Percentiles rank a stretch among this genome's conserved stretches.
Evolutionary conservation across 2,888 invertebrate species (phyloP).

Genomic region (Apoda limacodes): DNA sequence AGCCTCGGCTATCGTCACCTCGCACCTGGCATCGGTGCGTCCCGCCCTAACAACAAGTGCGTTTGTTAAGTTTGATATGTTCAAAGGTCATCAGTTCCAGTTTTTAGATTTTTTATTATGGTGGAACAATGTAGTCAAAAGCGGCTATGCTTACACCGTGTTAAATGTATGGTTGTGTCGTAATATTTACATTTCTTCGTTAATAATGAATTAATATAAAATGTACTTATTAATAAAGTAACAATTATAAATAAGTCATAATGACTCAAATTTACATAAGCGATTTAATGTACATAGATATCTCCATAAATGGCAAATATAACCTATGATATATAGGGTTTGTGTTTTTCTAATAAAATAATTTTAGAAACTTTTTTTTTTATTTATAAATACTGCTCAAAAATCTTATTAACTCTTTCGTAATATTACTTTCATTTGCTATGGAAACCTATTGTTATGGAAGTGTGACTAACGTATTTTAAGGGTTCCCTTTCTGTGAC

Average conservation of each 20-base stretch:
- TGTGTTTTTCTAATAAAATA: slow-evolving; percentile 66
- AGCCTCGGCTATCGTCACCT: slow-evolving; percentile 20
- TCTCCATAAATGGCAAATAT: slow-evolving; percentile 34
- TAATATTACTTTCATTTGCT: too few relatives aligned
- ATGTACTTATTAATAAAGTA: slow-evolving; percentile 52
- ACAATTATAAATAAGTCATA: slow-evolving; percentile 53
- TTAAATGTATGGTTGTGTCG: slow-evolving; percentile 71
- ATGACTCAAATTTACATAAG: slow-evolving; percentile 51
- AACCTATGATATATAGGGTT: slow-evolving; percentile 38
- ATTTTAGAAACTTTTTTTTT: slow-evolving; percentile 30
- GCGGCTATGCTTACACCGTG: slow-evolving; percentile 47
- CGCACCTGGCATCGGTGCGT: slow-evolving; percentile 22
- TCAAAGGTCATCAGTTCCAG: slow-evolving; percentile 62
- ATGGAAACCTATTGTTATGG: too few relatives aligned
- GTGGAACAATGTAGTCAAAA: slow-evolving; percentile 53
- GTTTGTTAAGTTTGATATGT: slow-evolving; percentile 67
- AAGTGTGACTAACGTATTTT: too few relatives aligned
- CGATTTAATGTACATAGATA: background rate
- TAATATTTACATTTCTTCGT: slow-evolving; percentile 67
- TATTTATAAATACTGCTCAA: too few relatives aligned
- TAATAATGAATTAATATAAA: slow-evolving; percentile 29
- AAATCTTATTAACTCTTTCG: too few relatives aligned
- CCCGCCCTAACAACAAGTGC: slow-evolving; percentile 37
- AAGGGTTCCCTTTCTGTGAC: too few relatives aligned
- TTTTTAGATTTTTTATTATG: slow-evolving; percentile 59